Percentiles rank a stretch among this genome's conserved stretches.
These are phyloP conservation scores for Lepetodrilus schrolli DNA, from an alignment of 2,888 invertebrate species.

Conservation along the genomic window DNA sequence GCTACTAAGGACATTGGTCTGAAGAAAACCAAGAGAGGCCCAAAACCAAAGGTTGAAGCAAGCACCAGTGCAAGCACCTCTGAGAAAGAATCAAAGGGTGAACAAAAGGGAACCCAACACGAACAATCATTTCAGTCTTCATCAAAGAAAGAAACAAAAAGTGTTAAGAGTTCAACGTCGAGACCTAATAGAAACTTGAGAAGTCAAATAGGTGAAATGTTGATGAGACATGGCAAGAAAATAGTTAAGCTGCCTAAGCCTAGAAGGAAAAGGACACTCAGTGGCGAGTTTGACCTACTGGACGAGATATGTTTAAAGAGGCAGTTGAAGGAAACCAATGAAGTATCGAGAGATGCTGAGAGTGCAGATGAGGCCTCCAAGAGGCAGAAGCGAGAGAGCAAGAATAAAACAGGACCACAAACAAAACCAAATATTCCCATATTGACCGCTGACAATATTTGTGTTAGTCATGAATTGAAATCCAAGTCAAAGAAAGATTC, in stretches of 20 bases:
- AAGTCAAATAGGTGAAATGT: neutral
- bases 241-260: constrained; percentile 15
- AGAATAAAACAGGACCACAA: too few species aligned
- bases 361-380: constrained; percentile 7
- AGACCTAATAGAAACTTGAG: neutral
- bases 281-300: constrained; percentile 52
- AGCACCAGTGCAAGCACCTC: neutral
- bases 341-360: neutral
- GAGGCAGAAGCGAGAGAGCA: neutral
- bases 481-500: neutral
- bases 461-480: too few species aligned
- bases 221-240: constrained; percentile 9
- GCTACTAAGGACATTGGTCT: neutral
- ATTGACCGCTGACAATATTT: too few species aligned
- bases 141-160: neutral
- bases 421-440: too few species aligned
- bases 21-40: neutral
- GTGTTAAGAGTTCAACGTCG: neutral
- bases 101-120: too few species aligned
- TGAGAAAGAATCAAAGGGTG: neutral
- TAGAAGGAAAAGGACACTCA: constrained; percentile 52
- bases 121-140: too few species aligned
- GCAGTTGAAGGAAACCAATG: constrained; percentile 10
- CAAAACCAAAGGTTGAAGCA: neutral
- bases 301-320: constrained; percentile 41